Percentiles rank a stretch among this genome's conserved stretches.
These are phyloP conservation scores for Drosophila ogumai DNA, from an alignment of 1,140 invertebrate species.

Conservation along the genomic window DNA sequence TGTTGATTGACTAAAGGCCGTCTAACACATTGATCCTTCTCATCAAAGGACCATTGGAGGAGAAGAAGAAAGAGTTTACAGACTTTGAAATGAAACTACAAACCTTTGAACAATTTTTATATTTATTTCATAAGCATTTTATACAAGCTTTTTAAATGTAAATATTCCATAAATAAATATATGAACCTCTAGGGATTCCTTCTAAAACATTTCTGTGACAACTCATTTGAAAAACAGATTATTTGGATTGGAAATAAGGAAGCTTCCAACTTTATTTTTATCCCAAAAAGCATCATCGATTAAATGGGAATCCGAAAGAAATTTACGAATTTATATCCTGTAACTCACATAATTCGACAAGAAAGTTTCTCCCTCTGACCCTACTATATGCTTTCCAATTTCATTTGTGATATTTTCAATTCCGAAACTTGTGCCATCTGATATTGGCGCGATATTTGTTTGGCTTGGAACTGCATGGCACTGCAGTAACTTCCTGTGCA, in stretches of 20 bases:
- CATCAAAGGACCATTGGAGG: too few relatives aligned
- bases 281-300: conserved; percentile 1
- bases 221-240: background rate
- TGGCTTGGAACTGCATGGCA: conserved; percentile 21
- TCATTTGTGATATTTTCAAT: conserved; percentile 44
- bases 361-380: background rate
- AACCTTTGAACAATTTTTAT: too few relatives aligned
- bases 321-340: conserved; percentile 20
- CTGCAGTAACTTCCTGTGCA: conserved; percentile 27
- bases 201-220: background rate
- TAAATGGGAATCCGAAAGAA: conserved; percentile 2
- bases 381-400: conserved; percentile 10
- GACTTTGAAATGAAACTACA: too few relatives aligned
- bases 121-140: too few relatives aligned
- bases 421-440: conserved; percentile 41
- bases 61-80: too few relatives aligned
- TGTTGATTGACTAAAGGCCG: too few relatives aligned
- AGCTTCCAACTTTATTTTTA: conserved; percentile 11
- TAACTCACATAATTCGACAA: conserved; percentile 27
- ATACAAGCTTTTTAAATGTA: too few relatives aligned
- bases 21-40: too few relatives aligned
- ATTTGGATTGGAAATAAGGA: background rate
- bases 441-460: conserved; percentile 43
- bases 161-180: too few relatives aligned
- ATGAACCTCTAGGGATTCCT: too few relatives aligned